Conservation (phyloP, 2,888 invertebrate genomes). For the Conops quadrifasciatus region DNA sequence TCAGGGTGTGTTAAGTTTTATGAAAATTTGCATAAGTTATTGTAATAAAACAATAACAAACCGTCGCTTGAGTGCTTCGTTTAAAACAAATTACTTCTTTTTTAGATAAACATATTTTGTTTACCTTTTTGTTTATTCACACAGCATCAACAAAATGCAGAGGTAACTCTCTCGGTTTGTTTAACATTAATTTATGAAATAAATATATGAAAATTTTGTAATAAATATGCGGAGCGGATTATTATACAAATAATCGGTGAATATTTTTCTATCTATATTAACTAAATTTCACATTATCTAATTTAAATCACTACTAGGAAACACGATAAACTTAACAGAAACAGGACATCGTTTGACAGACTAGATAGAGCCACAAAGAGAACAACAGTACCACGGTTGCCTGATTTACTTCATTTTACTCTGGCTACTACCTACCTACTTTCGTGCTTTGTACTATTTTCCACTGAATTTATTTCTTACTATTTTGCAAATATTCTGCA, state of each 20-base stretch:
- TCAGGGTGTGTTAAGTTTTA: constrained; percentile 18
- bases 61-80: not conserved
- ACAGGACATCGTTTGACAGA: constrained; percentile 9
- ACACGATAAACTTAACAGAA: constrained; percentile 23
- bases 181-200: not conserved
- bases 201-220: not conserved
- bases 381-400: not conserved
- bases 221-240: not conserved
- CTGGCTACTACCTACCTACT: no score
- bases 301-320: constrained; percentile 19
- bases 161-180: not conserved
- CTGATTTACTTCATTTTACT: no score
- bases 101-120: constrained; percentile 1
- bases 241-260: not conserved
- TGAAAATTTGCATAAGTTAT: constrained; percentile 14
- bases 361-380: not conserved
- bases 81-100: not conserved
- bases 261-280: constrained; percentile 30
- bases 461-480: no score
- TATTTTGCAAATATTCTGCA: no score
- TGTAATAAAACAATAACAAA: constrained; percentile 5
- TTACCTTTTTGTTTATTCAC: constrained; percentile 17
- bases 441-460: no score
- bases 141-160: not conserved
- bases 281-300: constrained; percentile 29